These are phyloP conservation scores for Elaphurus davidianus DNA, from an alignment of 2,113 vertebrate genomes.

Conservation along the genomic window DNA sequence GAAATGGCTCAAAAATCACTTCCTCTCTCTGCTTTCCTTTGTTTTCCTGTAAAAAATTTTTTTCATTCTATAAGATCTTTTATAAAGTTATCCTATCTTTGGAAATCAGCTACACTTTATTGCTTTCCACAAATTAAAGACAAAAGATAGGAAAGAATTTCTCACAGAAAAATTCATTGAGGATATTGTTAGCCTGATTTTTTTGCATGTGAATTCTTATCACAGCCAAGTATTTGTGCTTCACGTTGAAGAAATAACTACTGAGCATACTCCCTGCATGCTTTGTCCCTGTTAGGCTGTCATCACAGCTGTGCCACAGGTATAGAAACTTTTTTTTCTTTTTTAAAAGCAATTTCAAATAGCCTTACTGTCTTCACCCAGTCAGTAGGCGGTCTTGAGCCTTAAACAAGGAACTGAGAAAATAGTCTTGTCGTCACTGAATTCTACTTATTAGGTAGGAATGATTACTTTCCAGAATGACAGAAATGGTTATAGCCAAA, in stretches of 20 bases:
- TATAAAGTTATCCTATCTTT: not conserved
- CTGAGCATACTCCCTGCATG: no score
- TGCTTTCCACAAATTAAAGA: not conserved
- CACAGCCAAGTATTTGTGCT: not conserved
- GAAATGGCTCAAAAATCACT: not conserved
- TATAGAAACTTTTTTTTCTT: not conserved
- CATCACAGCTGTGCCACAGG: not conserved
- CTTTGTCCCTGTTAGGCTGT: not conserved
- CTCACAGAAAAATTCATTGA: not conserved
- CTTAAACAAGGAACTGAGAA: not conserved
- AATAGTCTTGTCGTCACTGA: not conserved
- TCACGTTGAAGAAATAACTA: not conserved
- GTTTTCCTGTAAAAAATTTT: not conserved
- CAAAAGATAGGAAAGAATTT: not conserved
- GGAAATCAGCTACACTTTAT: not conserved
- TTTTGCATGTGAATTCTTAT: not conserved
- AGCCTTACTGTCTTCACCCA: not conserved
- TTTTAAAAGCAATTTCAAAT: not conserved
- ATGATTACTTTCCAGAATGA: not conserved
- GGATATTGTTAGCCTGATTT: not conserved
- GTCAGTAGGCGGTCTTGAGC: not conserved
- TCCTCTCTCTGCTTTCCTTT: not conserved
- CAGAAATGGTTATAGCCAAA: not conserved
- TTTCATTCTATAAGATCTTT: not conserved
- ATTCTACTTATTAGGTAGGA: not conserved